These are phyloP conservation scores for Pristiophorus japonicus DNA, from an alignment of 2,113 vertebrate species.

Conservation along the genomic window DNA sequence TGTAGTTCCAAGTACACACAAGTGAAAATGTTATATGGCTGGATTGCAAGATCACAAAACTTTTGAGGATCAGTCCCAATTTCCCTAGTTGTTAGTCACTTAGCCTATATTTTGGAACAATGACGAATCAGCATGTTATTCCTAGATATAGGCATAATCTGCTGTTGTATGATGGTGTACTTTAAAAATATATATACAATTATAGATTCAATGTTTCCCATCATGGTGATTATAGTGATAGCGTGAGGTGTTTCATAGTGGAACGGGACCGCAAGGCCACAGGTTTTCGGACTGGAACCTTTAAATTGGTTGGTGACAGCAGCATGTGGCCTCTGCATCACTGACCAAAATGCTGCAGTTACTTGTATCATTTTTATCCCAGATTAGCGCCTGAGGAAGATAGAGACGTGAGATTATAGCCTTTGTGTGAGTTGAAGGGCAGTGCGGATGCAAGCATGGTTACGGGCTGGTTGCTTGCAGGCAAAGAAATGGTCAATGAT, in stretches of 20 bases:
- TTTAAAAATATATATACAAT: conserved; percentile 2
- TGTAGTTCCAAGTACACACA: neutral
- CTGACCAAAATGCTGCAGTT: neutral
- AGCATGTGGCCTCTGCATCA: neutral
- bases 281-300: neutral
- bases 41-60: neutral
- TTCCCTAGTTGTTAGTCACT: too few species aligned
- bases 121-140: conserved; percentile 24
- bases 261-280: neutral
- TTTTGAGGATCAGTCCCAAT: neutral
- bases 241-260: neutral
- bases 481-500: neutral
- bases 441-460: neutral
- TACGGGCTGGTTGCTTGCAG: neutral
- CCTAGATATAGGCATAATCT: neutral
- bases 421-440: neutral
- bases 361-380: neutral
- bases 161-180: neutral
- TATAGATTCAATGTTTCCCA: neutral
- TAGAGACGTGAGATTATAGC: neutral
- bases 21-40: neutral
- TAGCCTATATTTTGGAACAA: neutral
- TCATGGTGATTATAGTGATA: neutral
- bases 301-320: neutral
- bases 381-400: neutral